These are phyloP conservation scores for Merops nubicus DNA, from an alignment of 2,113 vertebrate genomes.

Conservation along the genomic window DNA sequence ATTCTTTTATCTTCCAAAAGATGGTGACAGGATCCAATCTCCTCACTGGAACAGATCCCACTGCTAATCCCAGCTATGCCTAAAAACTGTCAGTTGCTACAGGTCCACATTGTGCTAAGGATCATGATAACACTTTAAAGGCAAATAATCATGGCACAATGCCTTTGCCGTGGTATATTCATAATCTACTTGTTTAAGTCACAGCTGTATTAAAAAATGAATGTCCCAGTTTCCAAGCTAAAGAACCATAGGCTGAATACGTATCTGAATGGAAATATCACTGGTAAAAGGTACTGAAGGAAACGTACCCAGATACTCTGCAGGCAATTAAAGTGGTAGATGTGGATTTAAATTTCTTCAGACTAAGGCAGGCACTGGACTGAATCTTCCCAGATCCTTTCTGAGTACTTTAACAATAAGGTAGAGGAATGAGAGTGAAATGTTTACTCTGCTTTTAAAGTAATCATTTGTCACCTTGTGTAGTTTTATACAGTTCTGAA, in stretches of 20 bases:
- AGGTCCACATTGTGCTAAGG: background rate
- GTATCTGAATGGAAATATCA: background rate
- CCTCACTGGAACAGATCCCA: background rate
- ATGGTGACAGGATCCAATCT: background rate
- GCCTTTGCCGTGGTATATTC: background rate
- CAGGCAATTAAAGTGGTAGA: background rate
- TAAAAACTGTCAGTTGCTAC: background rate
- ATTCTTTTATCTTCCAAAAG: background rate
- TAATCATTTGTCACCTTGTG: background rate
- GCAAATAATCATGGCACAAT: background rate
- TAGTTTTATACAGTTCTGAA: background rate
- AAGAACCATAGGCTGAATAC: background rate
- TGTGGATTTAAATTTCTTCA: background rate
- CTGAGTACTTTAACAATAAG: background rate
- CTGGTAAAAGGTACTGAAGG: background rate
- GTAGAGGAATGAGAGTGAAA: background rate
- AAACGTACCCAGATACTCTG: background rate
- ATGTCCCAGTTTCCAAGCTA: background rate
- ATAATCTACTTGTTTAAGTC: background rate
- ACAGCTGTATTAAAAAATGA: background rate
- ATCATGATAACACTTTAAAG: rapidly evolving
- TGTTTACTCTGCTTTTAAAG: background rate
- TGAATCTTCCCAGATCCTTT: background rate
- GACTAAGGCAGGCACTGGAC: background rate
- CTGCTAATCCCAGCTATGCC: background rate